These are phyloP conservation scores for Manis crassicaudata DNA, from an alignment of 2,797 vertebrate species.

Conservation along the genomic window DNA sequence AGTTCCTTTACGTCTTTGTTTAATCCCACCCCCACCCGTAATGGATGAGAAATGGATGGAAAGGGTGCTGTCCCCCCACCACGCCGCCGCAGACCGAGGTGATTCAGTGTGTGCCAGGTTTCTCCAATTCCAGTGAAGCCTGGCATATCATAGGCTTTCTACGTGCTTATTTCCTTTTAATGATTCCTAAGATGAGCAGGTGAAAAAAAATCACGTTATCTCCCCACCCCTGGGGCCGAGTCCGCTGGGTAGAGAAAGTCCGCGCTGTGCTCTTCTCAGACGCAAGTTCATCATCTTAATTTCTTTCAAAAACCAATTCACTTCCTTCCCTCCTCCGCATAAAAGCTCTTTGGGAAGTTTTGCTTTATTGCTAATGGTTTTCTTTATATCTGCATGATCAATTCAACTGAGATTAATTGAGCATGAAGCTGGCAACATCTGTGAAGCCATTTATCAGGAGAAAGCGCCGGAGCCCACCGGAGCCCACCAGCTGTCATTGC, in stretches of 20 bases:
- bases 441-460: conserved; percentile 74
- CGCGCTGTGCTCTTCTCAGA: conserved; percentile 62
- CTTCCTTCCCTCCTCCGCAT: conserved; percentile 58
- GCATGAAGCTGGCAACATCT: conserved; percentile 80
- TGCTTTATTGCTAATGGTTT: conserved; percentile 75
- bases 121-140: background rate
- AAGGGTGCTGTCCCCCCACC: too few relatives aligned
- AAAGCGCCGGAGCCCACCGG: background rate
- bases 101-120: background rate
- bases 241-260: conserved; percentile 15
- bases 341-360: conserved; percentile 81
- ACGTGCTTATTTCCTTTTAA: background rate
- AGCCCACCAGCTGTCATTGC: conserved; percentile 35
- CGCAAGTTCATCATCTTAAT: conserved; percentile 65
- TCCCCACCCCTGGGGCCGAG: background rate
- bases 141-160: background rate
- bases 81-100: background rate
- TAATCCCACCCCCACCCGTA: too few relatives aligned
- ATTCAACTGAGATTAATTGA: conserved; percentile 81
- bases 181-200: conserved; percentile 5
- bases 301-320: conserved; percentile 78
- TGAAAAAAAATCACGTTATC: conserved; percentile 4
- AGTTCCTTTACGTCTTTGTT: background rate
- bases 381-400: conserved; percentile 81
- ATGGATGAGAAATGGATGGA: too few relatives aligned